phyloP scores from a whole-genome alignment of 92 coral and sea anemone genomes.

The Zoanthus gigantus region DNA sequence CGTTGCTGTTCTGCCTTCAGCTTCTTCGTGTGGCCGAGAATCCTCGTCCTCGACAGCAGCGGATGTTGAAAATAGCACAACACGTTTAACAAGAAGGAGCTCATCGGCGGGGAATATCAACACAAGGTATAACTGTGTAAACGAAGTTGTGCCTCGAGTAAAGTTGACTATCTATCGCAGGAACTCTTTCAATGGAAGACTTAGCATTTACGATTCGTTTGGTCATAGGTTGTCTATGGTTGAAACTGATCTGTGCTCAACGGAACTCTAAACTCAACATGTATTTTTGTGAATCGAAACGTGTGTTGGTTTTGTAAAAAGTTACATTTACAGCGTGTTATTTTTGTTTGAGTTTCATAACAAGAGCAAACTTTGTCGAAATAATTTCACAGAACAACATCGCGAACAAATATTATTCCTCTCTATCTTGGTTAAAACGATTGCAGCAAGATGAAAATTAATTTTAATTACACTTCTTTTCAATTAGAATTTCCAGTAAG shows the following conservation, averaged over 20 bases:
- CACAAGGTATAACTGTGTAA: background rate
- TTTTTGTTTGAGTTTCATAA: background rate
- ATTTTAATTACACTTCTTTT: background rate
- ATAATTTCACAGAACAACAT: background rate
- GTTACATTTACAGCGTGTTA: background rate
- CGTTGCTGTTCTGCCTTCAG: background rate
- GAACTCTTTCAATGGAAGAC: conserved; percentile 36
- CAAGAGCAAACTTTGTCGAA: background rate
- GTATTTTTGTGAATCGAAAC: background rate
- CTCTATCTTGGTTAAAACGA: background rate
- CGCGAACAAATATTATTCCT: background rate
- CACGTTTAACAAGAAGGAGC: background rate
- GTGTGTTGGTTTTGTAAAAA: background rate
- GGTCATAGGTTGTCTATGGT: conserved; percentile 40
- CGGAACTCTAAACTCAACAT: conserved; percentile 7
- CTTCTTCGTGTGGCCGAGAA: background rate
- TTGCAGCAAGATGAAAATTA: background rate
- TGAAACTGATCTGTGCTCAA: conserved; percentile 47
- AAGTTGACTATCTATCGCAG: conserved; percentile 36
- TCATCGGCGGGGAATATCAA: conserved; percentile 41
- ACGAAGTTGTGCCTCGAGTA: conserved; percentile 1
- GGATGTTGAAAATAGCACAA: background rate
- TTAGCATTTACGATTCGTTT: conserved; percentile 34
- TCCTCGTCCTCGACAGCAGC: background rate
- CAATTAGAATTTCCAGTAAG: background rate